Conservation (phyloP, 2,113 vertebrate species). For the Phrynocephalus versicolor region DNA sequence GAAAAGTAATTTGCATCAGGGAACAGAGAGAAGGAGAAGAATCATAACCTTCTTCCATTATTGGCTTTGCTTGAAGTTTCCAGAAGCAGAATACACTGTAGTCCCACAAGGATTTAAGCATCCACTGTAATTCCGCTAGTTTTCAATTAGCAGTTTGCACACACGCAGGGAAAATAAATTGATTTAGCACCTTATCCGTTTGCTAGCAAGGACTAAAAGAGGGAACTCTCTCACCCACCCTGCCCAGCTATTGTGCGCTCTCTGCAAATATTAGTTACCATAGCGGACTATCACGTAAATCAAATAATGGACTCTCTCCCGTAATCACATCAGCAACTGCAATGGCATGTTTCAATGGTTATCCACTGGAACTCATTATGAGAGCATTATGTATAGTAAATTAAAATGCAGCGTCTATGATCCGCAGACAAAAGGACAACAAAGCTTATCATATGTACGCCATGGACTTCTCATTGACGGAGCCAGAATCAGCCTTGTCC, state of each 20-base stretch:
- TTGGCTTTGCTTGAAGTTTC: conserved; percentile 68
- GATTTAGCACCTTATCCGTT: conserved; percentile 75
- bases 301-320: conserved; percentile 72
- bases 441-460: conserved; percentile 77
- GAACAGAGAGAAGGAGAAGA: conserved; percentile 24
- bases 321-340: conserved; percentile 72
- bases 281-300: conserved; percentile 75
- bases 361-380: conserved; percentile 81
- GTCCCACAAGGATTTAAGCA: conserved; percentile 60
- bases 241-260: conserved; percentile 58
- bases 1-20: conserved; percentile 62
- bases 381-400: conserved; percentile 80
- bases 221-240: conserved; percentile 10
- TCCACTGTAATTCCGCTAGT: conserved; percentile 68
- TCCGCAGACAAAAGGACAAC: conserved; percentile 81
- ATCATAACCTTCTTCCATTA: conserved; percentile 53
- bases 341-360: conserved; percentile 74
- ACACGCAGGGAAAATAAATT: conserved; percentile 74
- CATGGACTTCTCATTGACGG: conserved; percentile 76
- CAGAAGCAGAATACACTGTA: conserved; percentile 58
- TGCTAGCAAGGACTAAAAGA: conserved; percentile 61
- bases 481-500: conserved; percentile 69
- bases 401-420: conserved; percentile 79
- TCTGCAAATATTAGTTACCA: conserved; percentile 77
- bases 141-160: conserved; percentile 77